Evolutionary conservation across 2,797 vertebrate species (phyloP).

Genomic region (Melanogrammus aeglefinus): DNA sequence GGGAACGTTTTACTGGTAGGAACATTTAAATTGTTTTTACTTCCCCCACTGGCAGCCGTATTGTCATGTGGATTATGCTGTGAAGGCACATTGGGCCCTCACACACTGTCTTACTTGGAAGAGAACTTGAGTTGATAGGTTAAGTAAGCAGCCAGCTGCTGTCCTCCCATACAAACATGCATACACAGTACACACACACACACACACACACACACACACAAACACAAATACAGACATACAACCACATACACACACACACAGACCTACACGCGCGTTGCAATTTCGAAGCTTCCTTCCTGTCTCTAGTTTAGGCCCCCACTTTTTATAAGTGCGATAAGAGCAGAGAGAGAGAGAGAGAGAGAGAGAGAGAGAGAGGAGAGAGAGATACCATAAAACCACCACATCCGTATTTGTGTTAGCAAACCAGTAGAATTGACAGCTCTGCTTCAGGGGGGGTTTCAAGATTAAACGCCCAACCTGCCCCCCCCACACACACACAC

Average conservation of each 20-base stretch:
- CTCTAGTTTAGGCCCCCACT: constrained; percentile 54
- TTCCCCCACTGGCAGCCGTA: not conserved
- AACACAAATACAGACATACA: not conserved
- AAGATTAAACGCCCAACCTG: not conserved
- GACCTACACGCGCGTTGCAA: constrained; percentile 42
- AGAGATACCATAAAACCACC: constrained; percentile 9
- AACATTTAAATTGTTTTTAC: not conserved
- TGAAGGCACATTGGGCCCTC: too few species aligned
- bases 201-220: constrained; percentile 2
- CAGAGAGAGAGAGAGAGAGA: constrained; percentile 18
- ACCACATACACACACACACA: constrained; percentile 12
- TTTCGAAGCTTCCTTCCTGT: constrained; percentile 71
- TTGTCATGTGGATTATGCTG: not conserved
- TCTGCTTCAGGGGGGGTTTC: constrained; percentile 5
- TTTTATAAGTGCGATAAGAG: constrained; percentile 47
- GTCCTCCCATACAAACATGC: not conserved
- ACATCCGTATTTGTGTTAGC: constrained; percentile 13
- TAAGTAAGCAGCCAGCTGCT: not conserved
- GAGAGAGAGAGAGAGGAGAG: too few species aligned
- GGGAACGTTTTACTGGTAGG: not conserved
- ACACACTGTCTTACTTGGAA: too few species aligned
- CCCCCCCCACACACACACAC: too few species aligned
- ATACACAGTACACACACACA: constrained; percentile 1
- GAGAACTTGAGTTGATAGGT: too few species aligned
- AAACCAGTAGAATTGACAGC: constrained; percentile 12